Evolutionary conservation across 2,888 invertebrate species (phyloP).

Genomic region (Oxycera nigricornis): DNA sequence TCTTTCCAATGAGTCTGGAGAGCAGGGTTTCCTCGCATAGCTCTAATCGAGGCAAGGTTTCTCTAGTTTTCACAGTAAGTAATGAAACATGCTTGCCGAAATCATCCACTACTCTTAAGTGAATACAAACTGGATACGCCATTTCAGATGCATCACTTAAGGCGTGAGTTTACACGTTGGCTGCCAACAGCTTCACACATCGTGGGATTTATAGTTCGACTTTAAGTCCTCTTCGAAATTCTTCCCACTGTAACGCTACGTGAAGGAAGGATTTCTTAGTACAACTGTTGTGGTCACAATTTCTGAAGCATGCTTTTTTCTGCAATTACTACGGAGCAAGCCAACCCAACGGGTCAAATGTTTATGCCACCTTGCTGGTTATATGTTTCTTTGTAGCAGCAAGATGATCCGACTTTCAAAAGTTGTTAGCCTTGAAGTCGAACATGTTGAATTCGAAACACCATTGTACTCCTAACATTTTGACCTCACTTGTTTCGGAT

Average conservation of each 20-base stretch:
- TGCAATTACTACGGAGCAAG: not conserved
- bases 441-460: not conserved
- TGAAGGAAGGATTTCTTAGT: not conserved
- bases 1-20: not conserved
- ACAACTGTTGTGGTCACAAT: not conserved
- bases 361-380: not conserved
- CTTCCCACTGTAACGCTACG: not conserved
- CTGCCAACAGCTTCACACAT: not conserved
- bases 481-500: conserved; percentile 7
- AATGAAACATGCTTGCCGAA: not conserved
- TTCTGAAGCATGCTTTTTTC: not conserved
- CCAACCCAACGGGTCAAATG: no score
- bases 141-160: not conserved
- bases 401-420: no score
- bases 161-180: not conserved
- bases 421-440: not conserved
- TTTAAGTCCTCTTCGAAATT: not conserved
- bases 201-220: not conserved
- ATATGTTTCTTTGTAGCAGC: no score
- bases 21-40: not conserved
- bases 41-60: not conserved
- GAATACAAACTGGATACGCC: not conserved
- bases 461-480: not conserved
- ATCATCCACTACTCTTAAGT: not conserved
- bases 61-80: not conserved